These are phyloP conservation scores for Oostethus manadensis DNA, from an alignment of 2,113 vertebrate genomes.

Conservation along the genomic window DNA sequence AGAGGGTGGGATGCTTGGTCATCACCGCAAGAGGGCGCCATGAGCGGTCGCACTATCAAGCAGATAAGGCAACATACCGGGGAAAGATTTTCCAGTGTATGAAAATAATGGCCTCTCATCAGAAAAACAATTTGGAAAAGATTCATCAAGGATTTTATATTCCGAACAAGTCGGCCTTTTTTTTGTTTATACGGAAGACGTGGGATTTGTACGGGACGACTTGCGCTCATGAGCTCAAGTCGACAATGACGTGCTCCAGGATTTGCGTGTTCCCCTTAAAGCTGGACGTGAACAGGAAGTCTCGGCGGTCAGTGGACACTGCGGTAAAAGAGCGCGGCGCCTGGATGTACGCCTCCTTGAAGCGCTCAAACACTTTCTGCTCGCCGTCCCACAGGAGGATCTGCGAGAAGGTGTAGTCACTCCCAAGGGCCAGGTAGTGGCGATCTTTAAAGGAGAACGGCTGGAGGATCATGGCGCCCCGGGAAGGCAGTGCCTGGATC, in stretches of 20 bases:
- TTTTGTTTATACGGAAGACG: constrained; percentile 47
- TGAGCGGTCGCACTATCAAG: constrained; percentile 25
- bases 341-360: constrained; percentile 95
- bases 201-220: constrained; percentile 29
- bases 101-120: no score
- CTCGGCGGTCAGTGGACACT: constrained; percentile 88
- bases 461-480: constrained; percentile 94
- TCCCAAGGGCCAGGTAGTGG: constrained; percentile 90
- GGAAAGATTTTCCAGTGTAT: no score
- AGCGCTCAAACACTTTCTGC: constrained; percentile 82
- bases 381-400: constrained; percentile 91
- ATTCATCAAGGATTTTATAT: constrained; percentile 13
- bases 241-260: constrained; percentile 88
- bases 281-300: constrained; percentile 96
- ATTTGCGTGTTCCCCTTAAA: constrained; percentile 98
- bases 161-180: constrained; percentile 9
- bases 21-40: constrained; percentile 44
- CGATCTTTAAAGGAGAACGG: constrained; percentile 89
- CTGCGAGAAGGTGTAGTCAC: constrained; percentile 97
- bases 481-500: constrained; percentile 89
- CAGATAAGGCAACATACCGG: constrained; percentile 51
- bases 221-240: constrained; percentile 86
- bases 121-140: constrained; percentile 1
- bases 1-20: constrained; percentile 34
- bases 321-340: constrained; percentile 93